Percentiles rank a stretch among this genome's conserved stretches.
Conservation (phyloP, 2,888 invertebrate genomes). For the Tetranychus truncatus region DNA sequence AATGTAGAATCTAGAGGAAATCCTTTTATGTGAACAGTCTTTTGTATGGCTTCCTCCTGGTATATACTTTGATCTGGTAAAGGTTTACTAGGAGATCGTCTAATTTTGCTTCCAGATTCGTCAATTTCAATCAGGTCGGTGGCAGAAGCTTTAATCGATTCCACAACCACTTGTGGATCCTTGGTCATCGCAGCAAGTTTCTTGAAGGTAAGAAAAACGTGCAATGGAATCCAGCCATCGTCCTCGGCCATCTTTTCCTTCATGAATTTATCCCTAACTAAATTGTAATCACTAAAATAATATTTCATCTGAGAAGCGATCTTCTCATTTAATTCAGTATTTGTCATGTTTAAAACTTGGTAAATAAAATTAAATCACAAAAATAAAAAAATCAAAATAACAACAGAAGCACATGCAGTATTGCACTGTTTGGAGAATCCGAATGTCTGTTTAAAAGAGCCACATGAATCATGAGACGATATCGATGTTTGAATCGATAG, state of each 20-base stretch:
- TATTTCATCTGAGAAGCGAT: constrained; percentile 36
- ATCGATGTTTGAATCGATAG: too few relatives aligned
- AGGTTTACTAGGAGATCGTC: constrained; percentile 55
- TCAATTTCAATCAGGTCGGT: constrained; percentile 51
- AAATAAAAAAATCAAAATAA: background rate
- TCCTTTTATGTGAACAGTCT: constrained; percentile 57
- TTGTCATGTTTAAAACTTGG: background rate
- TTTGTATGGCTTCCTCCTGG: constrained; percentile 51
- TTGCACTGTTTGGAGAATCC: too few relatives aligned
- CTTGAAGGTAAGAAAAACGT: constrained; percentile 69
- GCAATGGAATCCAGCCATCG: constrained; percentile 68
- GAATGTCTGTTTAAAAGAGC: too few relatives aligned
- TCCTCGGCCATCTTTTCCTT: constrained; percentile 61
- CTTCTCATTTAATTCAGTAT: background rate
- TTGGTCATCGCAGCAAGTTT: constrained; percentile 47
- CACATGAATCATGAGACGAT: too few relatives aligned
- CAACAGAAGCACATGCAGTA: too few relatives aligned
- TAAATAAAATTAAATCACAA: background rate
- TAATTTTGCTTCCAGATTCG: constrained; percentile 50
- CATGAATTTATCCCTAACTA: constrained; percentile 81
- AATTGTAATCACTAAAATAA: constrained; percentile 73
- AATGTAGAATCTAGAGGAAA: constrained; percentile 31
- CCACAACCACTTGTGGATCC: constrained; percentile 51
- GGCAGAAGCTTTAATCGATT: constrained; percentile 30
- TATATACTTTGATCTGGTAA: constrained; percentile 43